Percentiles rank a stretch among this genome's conserved stretches.
These are phyloP conservation scores for Nephrocerus scutellatus DNA, from an alignment of 2,888 invertebrate species.

Conservation along the genomic window DNA sequence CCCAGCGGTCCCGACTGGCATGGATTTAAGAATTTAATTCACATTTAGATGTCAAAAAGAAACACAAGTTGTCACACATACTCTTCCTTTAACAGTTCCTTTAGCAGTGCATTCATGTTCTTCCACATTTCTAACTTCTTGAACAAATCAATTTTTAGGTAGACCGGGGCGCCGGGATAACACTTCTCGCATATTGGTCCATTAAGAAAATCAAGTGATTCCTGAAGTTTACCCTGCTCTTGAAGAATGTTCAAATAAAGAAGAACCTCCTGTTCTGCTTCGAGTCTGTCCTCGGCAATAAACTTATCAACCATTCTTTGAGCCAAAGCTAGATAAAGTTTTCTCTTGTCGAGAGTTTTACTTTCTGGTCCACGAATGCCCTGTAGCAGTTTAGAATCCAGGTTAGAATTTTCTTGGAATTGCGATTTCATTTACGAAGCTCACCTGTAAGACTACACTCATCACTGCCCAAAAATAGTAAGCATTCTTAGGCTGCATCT, in stretches of 20 bases:
- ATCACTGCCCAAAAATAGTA: conserved; percentile 98
- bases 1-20: conserved; percentile 62
- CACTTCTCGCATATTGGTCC: conserved; percentile 64
- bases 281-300: conserved; percentile 77
- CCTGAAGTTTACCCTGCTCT: conserved; percentile 70
- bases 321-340: conserved; percentile 76
- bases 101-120: conserved; percentile 66
- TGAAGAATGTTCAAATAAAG: conserved; percentile 84
- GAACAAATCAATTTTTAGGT: conserved; percentile 66
- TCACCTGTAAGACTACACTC: conserved; percentile 90
- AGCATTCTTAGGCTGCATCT: conserved; percentile 85
- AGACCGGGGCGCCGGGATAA: conserved; percentile 61
- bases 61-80: conserved; percentile 47
- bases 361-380: conserved; percentile 49
- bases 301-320: conserved; percentile 91
- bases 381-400: too few species aligned
- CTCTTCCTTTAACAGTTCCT: conserved; percentile 67
- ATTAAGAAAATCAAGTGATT: conserved; percentile 73
- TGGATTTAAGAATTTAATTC: conserved; percentile 5
- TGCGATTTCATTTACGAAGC: too few species aligned
- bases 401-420: not conserved
- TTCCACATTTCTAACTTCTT: conserved; percentile 68
- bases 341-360: conserved; percentile 53
- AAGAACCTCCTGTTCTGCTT: conserved; percentile 89
- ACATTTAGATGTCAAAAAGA: not conserved